Conservation (phyloP, 2,113 vertebrate genomes). For the Astur gentilis region DNA sequence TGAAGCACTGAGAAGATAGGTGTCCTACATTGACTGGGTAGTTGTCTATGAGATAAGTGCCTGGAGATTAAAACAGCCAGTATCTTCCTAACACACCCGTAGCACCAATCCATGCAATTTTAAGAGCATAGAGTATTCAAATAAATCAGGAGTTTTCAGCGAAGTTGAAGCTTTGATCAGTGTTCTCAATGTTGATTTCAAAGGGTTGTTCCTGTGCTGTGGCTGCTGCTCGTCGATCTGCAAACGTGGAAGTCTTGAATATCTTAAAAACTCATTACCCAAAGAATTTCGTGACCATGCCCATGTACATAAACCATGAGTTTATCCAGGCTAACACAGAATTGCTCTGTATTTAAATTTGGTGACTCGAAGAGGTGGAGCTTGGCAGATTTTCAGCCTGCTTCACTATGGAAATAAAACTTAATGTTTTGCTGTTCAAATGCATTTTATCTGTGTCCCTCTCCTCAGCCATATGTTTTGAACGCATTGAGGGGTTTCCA, state of each 20-base stretch:
- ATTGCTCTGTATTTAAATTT: not conserved
- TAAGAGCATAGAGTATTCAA: not conserved
- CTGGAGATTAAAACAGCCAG: not conserved
- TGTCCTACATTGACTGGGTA: not conserved
- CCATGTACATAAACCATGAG: not conserved
- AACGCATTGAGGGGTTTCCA: not conserved
- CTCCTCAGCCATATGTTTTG: not conserved
- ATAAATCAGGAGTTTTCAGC: not conserved
- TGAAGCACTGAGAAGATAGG: not conserved
- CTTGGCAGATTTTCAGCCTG: not conserved
- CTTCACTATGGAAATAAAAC: not conserved
- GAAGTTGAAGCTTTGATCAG: not conserved
- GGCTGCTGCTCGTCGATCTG: not conserved
- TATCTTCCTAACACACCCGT: not conserved
- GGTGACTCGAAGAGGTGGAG: not conserved
- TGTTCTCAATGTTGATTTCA: not conserved
- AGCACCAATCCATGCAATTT: not conserved
- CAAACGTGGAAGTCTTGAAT: not conserved
- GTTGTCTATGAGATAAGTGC: not conserved
- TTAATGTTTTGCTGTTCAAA: not conserved
- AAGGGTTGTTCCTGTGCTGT: not conserved
- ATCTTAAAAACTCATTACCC: not conserved
- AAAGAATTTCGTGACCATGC: not conserved
- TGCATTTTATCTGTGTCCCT: not conserved
- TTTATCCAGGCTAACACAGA: not conserved